Conservation (phyloP, 2,113 vertebrate species). For the Phylloscopus trochiloides region DNA sequence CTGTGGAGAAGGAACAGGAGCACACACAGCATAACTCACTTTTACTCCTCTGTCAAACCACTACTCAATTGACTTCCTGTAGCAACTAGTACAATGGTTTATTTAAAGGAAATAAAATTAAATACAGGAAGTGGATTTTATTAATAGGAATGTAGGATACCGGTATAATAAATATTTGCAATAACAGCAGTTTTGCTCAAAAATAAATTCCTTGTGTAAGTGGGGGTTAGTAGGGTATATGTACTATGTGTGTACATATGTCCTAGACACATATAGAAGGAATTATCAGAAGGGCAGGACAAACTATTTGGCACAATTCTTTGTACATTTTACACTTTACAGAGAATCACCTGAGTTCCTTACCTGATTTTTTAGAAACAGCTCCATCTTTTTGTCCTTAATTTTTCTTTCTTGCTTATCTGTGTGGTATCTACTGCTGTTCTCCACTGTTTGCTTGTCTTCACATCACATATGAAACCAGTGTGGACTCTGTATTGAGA, state of each 20-base stretch:
- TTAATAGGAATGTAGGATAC: background rate
- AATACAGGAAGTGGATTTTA: background rate
- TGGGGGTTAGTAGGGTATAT: background rate
- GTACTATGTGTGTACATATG: background rate
- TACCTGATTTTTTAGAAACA: constrained; percentile 34
- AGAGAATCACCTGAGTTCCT: background rate
- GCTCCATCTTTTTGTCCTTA: background rate
- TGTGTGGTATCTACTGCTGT: background rate
- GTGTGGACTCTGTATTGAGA: background rate
- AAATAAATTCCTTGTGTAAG: background rate
- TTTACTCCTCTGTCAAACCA: background rate
- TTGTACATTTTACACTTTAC: background rate
- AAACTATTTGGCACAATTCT: background rate
- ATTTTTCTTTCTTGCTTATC: constrained; percentile 4
- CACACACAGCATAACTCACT: background rate
- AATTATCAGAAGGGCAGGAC: background rate
- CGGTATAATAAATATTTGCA: background rate
- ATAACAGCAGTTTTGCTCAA: background rate
- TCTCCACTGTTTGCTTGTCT: background rate
- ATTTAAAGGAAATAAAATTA: background rate
- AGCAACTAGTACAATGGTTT: background rate
- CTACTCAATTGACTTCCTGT: background rate
- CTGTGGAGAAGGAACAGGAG: background rate
- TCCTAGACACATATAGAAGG: background rate
- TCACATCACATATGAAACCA: background rate